phyloP scores from a whole-genome alignment of 1,140 invertebrate genomes.

The Pseudomyrmex cubaensis region DNA sequence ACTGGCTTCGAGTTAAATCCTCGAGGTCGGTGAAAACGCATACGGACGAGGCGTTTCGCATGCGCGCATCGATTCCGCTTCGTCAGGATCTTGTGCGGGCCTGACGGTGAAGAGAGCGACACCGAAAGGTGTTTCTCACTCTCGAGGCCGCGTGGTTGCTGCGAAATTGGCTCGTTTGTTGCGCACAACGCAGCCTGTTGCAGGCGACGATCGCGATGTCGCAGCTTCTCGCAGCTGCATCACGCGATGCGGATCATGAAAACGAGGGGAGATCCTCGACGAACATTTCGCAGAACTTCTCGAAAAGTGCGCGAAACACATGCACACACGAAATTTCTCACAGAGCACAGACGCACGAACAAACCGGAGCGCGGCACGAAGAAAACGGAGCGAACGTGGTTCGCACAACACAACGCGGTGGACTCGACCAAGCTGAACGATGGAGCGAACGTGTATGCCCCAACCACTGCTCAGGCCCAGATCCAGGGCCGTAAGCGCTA shows the following conservation, averaged over 20 bases:
- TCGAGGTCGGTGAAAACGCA: not conserved
- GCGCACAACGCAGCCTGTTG: not conserved
- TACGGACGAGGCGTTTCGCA: not conserved
- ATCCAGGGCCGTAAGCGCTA: constrained; percentile 75
- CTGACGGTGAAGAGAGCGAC: not conserved
- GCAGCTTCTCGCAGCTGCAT: constrained; percentile 34
- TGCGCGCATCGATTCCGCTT: constrained; percentile 8
- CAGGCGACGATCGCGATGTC: constrained; percentile 10
- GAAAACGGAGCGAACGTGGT: not conserved
- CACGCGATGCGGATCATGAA: not conserved
- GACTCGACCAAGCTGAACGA: constrained; percentile 78
- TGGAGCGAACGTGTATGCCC: constrained; percentile 77
- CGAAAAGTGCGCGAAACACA: too few species aligned
- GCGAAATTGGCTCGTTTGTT: constrained; percentile 1
- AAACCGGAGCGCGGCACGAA: too few species aligned
- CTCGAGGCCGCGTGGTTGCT: not conserved
- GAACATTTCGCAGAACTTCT: too few species aligned
- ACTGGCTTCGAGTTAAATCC: not conserved
- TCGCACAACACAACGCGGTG: constrained; percentile 75
- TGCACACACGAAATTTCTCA: not conserved
- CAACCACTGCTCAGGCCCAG: constrained; percentile 71
- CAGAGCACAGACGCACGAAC: not conserved
- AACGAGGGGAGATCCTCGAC: not conserved
- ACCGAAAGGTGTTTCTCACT: not conserved
- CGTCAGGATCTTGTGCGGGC: not conserved